Conservation (phyloP, 1,140 invertebrate genomes). For the Plutomurus gul region DNA sequence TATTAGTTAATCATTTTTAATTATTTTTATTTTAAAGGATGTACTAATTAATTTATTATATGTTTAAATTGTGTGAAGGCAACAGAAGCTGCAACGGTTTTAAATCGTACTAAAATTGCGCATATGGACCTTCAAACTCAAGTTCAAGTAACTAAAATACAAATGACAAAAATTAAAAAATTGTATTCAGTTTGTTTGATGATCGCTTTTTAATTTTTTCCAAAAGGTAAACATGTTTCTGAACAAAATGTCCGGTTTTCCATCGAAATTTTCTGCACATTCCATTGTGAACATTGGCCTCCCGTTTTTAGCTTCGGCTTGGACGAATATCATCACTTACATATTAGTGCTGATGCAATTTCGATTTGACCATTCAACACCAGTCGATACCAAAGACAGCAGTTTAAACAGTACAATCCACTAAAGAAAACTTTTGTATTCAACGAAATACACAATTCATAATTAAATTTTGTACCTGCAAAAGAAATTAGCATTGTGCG, state of each 20-base stretch:
- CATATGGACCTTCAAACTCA: neutral
- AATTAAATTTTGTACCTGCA: too few species aligned
- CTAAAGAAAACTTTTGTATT: too few species aligned
- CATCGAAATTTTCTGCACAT: conserved; percentile 6
- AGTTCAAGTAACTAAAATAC: neutral
- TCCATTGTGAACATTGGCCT: conserved; percentile 9
- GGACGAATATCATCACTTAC: conserved; percentile 27
- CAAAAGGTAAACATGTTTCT: neutral
- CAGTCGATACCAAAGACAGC: neutral
- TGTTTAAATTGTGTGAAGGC: neutral
- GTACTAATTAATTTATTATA: too few species aligned
- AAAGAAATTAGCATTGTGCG: too few species aligned
- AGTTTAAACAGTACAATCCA: too few species aligned
- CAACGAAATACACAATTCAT: too few species aligned
- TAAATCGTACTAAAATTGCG: neutral
- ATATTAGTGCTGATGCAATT: conserved; percentile 39
- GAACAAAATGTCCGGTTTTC: neutral
- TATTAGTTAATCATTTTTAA: neutral
- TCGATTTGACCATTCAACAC: neutral
- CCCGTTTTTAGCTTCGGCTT: neutral
- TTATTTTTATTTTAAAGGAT: neutral
- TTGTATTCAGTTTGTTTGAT: neutral
- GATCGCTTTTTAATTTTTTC: neutral
- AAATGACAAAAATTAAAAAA: neutral
- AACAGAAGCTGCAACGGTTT: neutral